Base-by-base conservation (phyloP, 1,140 invertebrate genomes). In the Ips nitidus region DNA sequence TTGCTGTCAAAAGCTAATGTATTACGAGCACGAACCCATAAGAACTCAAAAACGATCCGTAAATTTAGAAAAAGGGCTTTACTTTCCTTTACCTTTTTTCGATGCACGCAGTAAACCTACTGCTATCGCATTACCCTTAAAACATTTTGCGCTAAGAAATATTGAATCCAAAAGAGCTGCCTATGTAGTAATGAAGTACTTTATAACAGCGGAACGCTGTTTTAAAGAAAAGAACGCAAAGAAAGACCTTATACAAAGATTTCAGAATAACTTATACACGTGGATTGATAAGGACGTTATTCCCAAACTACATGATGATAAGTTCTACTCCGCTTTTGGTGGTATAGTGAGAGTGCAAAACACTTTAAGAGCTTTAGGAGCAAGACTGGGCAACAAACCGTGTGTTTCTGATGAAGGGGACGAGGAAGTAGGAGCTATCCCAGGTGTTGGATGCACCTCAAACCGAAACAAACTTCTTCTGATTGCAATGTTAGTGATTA, bases 321-420 rank as follows among this genome's bases (percentile, higher is more conserved):
- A 84, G 73, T 82, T 86, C 76, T 88, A 87, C 72, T 80, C 84
- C 3, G 86, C 84, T 40, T 88, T 86, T 63, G 86, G 86, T 0
- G 86, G 86, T 22, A 78, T 87, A 38, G 75, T 87, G 22, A 78
- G 85, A 72, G 81, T 88, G 59, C 82, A 85, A 37, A 82, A 83
- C 2, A 83, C 85, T 3, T 79, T 86, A 22, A 82, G 84, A 75
- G 80, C 76, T 65, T 7, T 71, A 37, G 66, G 67, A 36, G 61
- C 71, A 2, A 63, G 63, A 65, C 38, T 52, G n/a, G 61, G 47
- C 39, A 53, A 52, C 50, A 45, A 57, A 59, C 2, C 63, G 4
- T 56, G 56, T 36, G 58, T 66, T 41, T 47, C 42, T 2, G 58
- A 64, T 41, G 70, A 75, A 62, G 55, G 36, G 1, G 69, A 73